Conservation (phyloP, 2,888 invertebrate genomes). For the Drepanosiphum platanoidis region DNA sequence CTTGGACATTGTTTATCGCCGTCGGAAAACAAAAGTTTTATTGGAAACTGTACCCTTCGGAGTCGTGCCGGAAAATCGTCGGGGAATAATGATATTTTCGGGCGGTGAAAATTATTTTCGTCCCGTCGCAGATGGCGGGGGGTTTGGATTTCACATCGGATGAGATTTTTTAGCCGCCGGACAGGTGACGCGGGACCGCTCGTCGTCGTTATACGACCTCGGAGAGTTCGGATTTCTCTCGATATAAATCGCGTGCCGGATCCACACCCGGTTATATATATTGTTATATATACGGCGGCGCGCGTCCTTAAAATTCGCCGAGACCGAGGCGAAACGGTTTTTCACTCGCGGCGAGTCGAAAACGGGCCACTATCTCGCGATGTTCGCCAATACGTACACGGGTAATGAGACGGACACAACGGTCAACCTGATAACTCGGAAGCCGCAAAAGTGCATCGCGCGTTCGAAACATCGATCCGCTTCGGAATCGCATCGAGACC, state of each 20-base stretch:
- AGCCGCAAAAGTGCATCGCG: neutral
- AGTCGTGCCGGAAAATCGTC: neutral
- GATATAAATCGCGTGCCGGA: too few relatives aligned
- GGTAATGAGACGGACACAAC: neutral
- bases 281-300: too few relatives aligned
- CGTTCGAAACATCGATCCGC: neutral
- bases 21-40: neutral
- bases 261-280: too few relatives aligned
- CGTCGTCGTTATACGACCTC: neutral
- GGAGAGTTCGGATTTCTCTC: neutral
- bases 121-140: neutral
- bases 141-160: neutral
- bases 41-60: neutral
- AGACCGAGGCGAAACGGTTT: too few relatives aligned
- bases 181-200: neutral
- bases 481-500: neutral
- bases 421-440: neutral
- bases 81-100: neutral
- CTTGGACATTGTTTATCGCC: neutral
- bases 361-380: neutral
- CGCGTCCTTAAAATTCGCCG: too few relatives aligned
- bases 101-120: neutral
- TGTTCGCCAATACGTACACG: too few relatives aligned
- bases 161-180: neutral
- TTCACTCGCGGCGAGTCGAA: neutral